Evolutionary conservation across 1,140 invertebrate genomes (phyloP), one percentile per base, ranked within the genome.

Genomic region (Cyphomyrmex costatus): DNA sequence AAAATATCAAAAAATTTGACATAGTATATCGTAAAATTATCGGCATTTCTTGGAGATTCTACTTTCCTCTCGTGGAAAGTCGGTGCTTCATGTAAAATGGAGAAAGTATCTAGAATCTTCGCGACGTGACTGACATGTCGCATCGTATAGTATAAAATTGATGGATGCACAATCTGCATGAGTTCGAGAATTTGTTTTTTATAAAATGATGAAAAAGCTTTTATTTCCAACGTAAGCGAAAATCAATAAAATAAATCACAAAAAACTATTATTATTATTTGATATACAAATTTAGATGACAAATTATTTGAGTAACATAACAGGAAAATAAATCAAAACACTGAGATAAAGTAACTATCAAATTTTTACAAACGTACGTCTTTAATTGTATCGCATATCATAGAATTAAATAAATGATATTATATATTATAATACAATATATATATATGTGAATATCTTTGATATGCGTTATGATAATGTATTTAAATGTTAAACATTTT

Each of bases 61-160:
- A 46, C 66, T 74, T 74, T 4, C 19, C 33, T 83, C 36, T 60
- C 53, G 56, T 46, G 36, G 30, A 83, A 80, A 80, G 77, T 79
- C 27, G 7, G 7, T 60, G 42, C 36, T 83, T 60, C 56, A 83
- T 61, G 68, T 73, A 83, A 83, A 83, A 83, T 60, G 68, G 14
- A 83, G 68, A 83, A 83, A 83, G 53, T 60, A 56, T 24, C 46
- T 68, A 24, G 63, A 60, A 83, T 82, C 53, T 82, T 60, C 12
- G 66, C 51, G 8, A 83, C 68, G 27, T 83, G 68, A 83, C 79
- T 74, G n/a, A 82, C 79, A 82, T 82, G 66, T 82, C 66, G 16
- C 65, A 80, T 70, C 33, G 16, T 42, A 58, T 16, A 27, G 12
- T 58, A 30, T 30, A 56, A 56, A 77, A 19, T 77, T 77, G 36